Evolutionary conservation across 2,888 invertebrate genomes (phyloP), one percentile per base, ranked within the genome.

Genomic region (Drosophila multiciliata): DNA sequence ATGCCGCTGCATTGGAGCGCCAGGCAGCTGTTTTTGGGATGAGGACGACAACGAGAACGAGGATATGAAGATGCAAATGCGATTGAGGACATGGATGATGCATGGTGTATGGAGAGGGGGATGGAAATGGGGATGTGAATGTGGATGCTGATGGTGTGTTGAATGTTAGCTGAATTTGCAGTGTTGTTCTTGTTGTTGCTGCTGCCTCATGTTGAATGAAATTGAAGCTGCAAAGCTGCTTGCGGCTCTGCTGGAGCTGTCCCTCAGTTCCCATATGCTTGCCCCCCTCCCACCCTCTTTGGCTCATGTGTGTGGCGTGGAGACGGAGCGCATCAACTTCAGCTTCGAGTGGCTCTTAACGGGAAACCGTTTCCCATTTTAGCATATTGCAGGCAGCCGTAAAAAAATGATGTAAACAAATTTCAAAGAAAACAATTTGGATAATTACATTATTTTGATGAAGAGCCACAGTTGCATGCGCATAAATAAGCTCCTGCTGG

Each of bases 371-470:
- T 87, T 87, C 77, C 64, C 87, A 67, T 73, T 73, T 69, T 74
- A 73, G 80, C 69, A 80, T 77, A 82, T 78, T 73, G 65, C 61
- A 66, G 66, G 50, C 55, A 55, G 36, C 57, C 58, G 72, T 64
- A 77, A 68, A 79, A 67, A 67, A 85, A 85, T 82, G 87, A 87
- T 87, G 89, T 85, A 85, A 85, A 82, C 85, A 85, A 87, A 89
- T 85, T 85, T 85, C 90, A 88, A 88, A 80, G 87, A 86, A 90
- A 86, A 90, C 87, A 87, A 87, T 87, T 90, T 90, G 82, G 86
- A 90, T 87, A 87, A 87, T 87, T 90, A 88, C 90, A 89, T 87
- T 88, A 90, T 87, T 88, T 88, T 88, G 87, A 83, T 81, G 90
- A 80, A 77, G 87, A 83, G 87, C 75, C 80, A 85, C 84, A 87